phyloP scores from a whole-genome alignment of 1,140 invertebrate species.

The Diabrotica virgifera region DNA sequence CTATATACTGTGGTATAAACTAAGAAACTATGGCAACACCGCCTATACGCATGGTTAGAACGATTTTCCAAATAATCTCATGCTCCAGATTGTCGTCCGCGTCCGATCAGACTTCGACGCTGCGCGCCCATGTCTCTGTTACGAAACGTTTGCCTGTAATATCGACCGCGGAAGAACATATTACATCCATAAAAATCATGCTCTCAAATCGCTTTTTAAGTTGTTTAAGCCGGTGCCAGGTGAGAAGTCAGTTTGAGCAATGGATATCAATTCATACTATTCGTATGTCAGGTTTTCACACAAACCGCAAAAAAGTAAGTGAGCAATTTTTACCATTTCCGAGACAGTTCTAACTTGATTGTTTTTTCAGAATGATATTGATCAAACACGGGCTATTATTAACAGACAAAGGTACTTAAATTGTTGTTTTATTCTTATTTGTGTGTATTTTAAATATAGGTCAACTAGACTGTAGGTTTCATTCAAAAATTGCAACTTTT shows the following conservation, averaged over 20 bases:
- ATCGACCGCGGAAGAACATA: conserved; percentile 9
- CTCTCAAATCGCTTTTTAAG: conserved; percentile 12
- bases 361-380: conserved; percentile 22
- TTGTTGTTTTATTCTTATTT: not conserved
- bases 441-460: not conserved
- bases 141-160: not conserved
- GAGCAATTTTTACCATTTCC: not conserved
- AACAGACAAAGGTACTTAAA: conserved; percentile 26
- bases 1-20: too few relatives aligned
- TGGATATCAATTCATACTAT: conserved; percentile 12
- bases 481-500: not conserved
- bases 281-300: not conserved
- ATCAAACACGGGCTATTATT: conserved; percentile 10
- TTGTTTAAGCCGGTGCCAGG: conserved; percentile 15
- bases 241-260: conserved; percentile 17
- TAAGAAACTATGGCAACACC: too few relatives aligned
- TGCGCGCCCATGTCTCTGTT: not conserved
- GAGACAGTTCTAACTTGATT: not conserved
- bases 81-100: too few relatives aligned
- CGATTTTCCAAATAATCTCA: too few relatives aligned
- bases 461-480: not conserved
- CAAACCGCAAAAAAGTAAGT: conserved; percentile 13
- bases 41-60: too few relatives aligned
- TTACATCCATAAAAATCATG: conserved; percentile 7
- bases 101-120: too few relatives aligned